Conservation (phyloP, 2,888 invertebrate species). For the Pyralis farinalis region DNA sequence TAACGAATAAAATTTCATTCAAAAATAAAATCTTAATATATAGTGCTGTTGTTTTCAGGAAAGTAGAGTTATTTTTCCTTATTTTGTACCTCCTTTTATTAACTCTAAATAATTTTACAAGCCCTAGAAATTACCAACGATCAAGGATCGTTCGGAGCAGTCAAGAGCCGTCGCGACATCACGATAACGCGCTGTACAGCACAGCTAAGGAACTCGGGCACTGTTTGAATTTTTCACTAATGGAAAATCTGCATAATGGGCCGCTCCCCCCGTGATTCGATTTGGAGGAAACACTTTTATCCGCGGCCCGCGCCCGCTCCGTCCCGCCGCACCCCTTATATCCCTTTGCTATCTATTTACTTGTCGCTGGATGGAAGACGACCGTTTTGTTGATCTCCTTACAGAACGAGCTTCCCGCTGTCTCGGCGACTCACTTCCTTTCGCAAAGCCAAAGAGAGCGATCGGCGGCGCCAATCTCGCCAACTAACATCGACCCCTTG, state of each 20-base stretch:
- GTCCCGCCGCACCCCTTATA: slow-evolving; percentile 45
- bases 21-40: too few species aligned
- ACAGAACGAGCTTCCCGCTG: slow-evolving; percentile 39
- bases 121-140: slow-evolving; percentile 12
- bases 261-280: slow-evolving; percentile 61
- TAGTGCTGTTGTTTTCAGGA: too few species aligned
- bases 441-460: slow-evolving; percentile 43
- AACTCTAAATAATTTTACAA: neutral
- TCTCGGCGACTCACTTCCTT: slow-evolving; percentile 51
- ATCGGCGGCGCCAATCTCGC: slow-evolving; percentile 35
- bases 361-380: slow-evolving; percentile 36
- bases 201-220: slow-evolving; percentile 23
- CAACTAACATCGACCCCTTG: slow-evolving; percentile 48
- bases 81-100: too few species aligned
- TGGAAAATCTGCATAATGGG: slow-evolving; percentile 76
- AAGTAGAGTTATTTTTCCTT: too few species aligned
- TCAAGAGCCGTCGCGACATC: slow-evolving; percentile 19
- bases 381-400: slow-evolving; percentile 52
- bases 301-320: slow-evolving; percentile 33
- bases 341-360: slow-evolving; percentile 55
- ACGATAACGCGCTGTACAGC: slow-evolving; percentile 26
- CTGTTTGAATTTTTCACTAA: slow-evolving; percentile 61
- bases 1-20: too few species aligned
- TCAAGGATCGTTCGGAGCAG: slow-evolving; percentile 16
- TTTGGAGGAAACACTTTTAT: slow-evolving; percentile 58